Evolutionary conservation across 2,113 vertebrate genomes (phyloP), one percentile per base, ranked within the genome.

Genomic region (Neolamprologus variostigma): DNA sequence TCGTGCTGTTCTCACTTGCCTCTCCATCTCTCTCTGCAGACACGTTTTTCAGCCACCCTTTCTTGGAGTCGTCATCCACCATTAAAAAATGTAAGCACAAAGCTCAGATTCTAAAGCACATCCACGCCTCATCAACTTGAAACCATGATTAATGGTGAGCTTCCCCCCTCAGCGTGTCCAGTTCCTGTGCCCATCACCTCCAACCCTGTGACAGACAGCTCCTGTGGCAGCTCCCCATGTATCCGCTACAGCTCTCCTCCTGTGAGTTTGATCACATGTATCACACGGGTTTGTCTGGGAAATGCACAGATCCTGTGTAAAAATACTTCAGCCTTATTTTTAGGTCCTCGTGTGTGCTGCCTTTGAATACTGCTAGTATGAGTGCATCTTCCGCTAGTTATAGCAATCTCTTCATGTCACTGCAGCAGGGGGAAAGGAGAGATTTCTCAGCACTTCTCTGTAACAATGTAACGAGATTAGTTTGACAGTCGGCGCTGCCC

Each of bases 211-310:
- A 96, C 97, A 2, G 98, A 98, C 94, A 97, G 97, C 92, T 97
- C 98, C 91, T 99, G 97, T 86, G 96, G 98, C 76, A 98, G 97
- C 92, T 99, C 98, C 31, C 98, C 98, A 1, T 97, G 97, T 10
- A 98, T 97, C 86, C 98, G 97, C 37, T 99, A 98, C 94, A 97
- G 97, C 93, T 99, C 98, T 88, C 98, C 98, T 91, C 98, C 98
- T 71, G 98, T 99, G 96, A 98, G 98, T 97, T 73, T 81, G 40
- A 87, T 87, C 82, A 87, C 42, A 80, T 17, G 68, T 37, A 31
- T 61, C 26, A 17, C 57, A 31, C 9, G 10, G 61, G 7, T 35
- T 12, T 37, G 31, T 66, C 31, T 16, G 16, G 6, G 9, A 80
- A 57, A 45, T 7, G 21, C 68, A 55, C 13, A 5, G n/a, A 79